phyloP scores from a whole-genome alignment of 2,888 invertebrate species.

The Octodonta nipae region DNA sequence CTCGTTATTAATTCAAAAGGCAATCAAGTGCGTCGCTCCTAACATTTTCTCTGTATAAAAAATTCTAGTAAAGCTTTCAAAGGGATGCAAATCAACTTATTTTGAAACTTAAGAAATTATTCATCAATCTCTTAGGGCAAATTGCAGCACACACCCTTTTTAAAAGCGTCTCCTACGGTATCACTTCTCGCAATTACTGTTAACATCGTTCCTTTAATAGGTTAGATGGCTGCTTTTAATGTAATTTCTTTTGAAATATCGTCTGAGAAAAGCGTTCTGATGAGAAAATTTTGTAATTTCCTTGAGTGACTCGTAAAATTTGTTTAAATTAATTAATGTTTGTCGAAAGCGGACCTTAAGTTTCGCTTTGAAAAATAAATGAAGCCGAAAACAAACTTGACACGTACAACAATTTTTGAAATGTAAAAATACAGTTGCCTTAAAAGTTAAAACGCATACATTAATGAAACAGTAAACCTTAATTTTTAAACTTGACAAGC shows the following conservation, averaged over 20 bases:
- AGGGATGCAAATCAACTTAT: constrained; percentile 20
- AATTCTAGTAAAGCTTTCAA: constrained; percentile 14
- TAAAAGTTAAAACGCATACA: too few species aligned
- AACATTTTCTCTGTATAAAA: too few species aligned
- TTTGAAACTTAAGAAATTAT: constrained; percentile 27
- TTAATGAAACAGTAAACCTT: too few species aligned
- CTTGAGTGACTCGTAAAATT: neutral
- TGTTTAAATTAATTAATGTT: constrained; percentile 2
- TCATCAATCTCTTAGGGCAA: constrained; percentile 25
- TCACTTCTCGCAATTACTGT: constrained; percentile 14
- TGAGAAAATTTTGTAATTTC: constrained; percentile 1
- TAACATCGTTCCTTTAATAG: constrained; percentile 14
- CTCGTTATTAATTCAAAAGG: too few species aligned
- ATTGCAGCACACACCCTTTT: constrained; percentile 15
- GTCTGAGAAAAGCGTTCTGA: constrained; percentile 1
- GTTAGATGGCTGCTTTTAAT: constrained; percentile 14
- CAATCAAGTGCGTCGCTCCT: too few species aligned
- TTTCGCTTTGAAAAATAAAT: too few species aligned
- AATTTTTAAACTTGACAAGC: too few species aligned
- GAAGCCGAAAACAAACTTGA: too few species aligned
- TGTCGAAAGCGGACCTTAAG: too few species aligned
- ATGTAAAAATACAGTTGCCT: too few species aligned
- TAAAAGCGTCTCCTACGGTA: constrained; percentile 10
- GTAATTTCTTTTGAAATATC: constrained; percentile 12
- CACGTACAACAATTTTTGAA: too few species aligned